Evolutionary conservation across 1,140 invertebrate species (phyloP), one percentile per base, ranked within the genome.

Genomic region (Periplaneta americana): DNA sequence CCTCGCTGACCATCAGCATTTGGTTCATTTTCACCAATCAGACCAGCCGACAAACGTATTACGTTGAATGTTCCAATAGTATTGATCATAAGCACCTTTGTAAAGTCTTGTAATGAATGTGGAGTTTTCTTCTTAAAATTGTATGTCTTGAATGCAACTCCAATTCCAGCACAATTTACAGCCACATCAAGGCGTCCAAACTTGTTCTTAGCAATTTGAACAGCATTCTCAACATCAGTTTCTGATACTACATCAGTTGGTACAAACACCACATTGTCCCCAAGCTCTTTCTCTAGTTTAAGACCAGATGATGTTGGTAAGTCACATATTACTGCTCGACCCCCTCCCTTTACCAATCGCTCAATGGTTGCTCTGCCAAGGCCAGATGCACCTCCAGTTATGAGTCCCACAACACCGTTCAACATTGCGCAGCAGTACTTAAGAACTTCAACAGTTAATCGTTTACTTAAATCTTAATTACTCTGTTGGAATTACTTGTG

Each of bases 131-230:
- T 99, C 82, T 96, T 96, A 84, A 96, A 95, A 89, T 99, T 99
- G 86, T 96, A 99, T 0, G 93, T 94, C 87, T 97, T 96, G 80
- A 93, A 92, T 1, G 98, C 98, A 32, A 94, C 91, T 0, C 94
- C 96, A 79, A 99, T 94, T 15, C 98, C 98, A 33, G 98, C 98
- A 90, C 98, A 99, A 87, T 99, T 99, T 0, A 99, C 95, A 0
- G 94, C 89, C 13, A 95, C 92, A 89, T 99, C 94, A 6, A 99
- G 88, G 78, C 93, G 91, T 0, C 96, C 95, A 89, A 98, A 99
- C 83, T 97, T 94, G 2, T 94, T 89, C 85, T 95, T 92, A 2
- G 94, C 92, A 22, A 91, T 85, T 34, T 93, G 88, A 18, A 99
- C 81, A 10, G 96, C 96, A 83, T 92, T 91, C 75, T 89, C 88